A percentile compares a stretch with the other conserved stretches of the same genome.
These are phyloP conservation scores for Acronicta psi DNA, from an alignment of 2,888 invertebrate genomes.

Conservation along the genomic window DNA sequence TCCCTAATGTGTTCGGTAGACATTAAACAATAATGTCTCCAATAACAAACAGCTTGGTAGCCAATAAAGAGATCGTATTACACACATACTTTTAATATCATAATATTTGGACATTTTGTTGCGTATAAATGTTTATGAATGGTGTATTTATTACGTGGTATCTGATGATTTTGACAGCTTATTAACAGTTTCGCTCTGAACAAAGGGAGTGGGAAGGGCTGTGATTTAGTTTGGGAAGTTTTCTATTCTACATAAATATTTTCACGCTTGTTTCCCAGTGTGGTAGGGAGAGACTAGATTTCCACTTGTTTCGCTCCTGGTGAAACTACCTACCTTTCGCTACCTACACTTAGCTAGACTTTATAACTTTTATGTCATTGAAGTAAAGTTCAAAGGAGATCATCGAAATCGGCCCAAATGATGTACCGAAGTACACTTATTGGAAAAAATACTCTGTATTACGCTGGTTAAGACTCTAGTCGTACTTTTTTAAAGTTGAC, in stretches of 20 bases:
- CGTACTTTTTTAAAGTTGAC: no score
- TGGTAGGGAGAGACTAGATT: no score
- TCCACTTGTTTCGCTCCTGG: no score
- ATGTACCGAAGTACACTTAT: no score
- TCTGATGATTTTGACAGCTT: conserved; percentile 32
- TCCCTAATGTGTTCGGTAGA: conserved; percentile 21
- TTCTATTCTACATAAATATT: neutral
- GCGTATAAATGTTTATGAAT: conserved; percentile 49
- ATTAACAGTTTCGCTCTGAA: conserved; percentile 15
- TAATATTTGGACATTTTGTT: conserved; percentile 49
- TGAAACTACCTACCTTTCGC: no score
- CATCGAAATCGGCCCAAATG: no score
- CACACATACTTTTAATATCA: conserved; percentile 25
- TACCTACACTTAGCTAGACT: no score
- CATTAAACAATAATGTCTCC: conserved; percentile 37
- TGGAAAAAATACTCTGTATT: no score
- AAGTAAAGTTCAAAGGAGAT: no score
- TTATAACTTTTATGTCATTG: no score
- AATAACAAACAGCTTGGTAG: conserved; percentile 42
- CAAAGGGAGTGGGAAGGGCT: neutral
- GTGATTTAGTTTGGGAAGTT: neutral
- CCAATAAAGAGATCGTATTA: conserved; percentile 38
- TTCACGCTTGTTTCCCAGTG: neutral
- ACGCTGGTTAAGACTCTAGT: no score
- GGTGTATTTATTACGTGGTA: conserved; percentile 29